Evolutionary conservation across 37 sponge, comb jelly and placozoan species (phyloP).

Genomic region (Beroe ovata): DNA sequence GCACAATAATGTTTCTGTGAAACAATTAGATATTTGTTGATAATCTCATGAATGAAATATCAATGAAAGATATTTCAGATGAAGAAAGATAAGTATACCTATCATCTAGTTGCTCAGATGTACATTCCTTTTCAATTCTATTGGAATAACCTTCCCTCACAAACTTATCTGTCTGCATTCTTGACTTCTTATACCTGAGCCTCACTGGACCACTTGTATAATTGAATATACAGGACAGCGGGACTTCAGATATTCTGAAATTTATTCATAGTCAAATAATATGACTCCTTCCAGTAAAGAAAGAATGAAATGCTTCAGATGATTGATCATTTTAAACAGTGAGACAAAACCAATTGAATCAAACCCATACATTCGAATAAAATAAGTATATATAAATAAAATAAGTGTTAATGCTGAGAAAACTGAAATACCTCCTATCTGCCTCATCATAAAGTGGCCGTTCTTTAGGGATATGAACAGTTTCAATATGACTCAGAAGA

Average conservation of each 20-base stretch:
- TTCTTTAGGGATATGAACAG: slow-evolving; percentile 59
- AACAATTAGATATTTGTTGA: neutral
- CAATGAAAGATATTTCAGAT: neutral
- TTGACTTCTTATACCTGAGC: slow-evolving; percentile 20
- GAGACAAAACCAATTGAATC: too few species aligned
- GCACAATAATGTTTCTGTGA: neutral
- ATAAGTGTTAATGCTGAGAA: too few species aligned
- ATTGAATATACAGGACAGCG: slow-evolving; percentile 45
- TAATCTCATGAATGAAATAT: neutral
- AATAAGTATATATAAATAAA: too few species aligned
- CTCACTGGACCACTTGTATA: slow-evolving; percentile 30
- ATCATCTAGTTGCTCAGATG: slow-evolving; percentile 40
- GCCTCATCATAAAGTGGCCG: slow-evolving; percentile 16
- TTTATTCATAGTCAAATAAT: neutral
- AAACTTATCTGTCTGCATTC: slow-evolving; percentile 1
- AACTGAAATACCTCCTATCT: neutral
- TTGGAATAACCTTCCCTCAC: neutral
- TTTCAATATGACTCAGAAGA: slow-evolving; percentile 52
- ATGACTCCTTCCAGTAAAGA: too few species aligned
- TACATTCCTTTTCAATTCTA: slow-evolving; percentile 49
- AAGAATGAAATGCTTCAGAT: too few species aligned
- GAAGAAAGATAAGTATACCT: neutral
- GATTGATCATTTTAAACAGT: too few species aligned
- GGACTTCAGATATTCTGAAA: neutral
- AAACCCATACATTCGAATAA: too few species aligned